phyloP scores from a whole-genome alignment of 2,113 vertebrate species.

The Rallus limicola region DNA sequence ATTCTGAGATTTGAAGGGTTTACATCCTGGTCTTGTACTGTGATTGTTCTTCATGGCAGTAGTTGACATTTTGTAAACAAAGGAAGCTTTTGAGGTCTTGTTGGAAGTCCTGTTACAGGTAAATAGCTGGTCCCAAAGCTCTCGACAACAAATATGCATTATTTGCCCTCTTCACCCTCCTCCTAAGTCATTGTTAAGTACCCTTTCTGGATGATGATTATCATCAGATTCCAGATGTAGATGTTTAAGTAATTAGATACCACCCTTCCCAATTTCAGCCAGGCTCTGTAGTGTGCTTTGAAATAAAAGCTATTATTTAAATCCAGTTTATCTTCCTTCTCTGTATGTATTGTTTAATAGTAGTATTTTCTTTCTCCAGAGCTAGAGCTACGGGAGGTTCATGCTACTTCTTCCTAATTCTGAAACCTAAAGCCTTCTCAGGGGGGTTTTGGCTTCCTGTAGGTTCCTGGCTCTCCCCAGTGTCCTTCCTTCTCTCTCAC shows the following conservation, averaged over 20 bases:
- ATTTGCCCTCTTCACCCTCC: background rate
- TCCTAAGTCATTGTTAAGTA: background rate
- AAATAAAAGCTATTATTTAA: slow-evolving; percentile 39
- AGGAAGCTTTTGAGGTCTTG: background rate
- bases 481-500: slow-evolving; percentile 33
- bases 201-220: background rate
- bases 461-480: background rate
- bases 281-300: slow-evolving; percentile 21
- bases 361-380: slow-evolving; percentile 13
- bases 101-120: background rate
- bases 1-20: background rate
- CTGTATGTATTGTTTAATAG: background rate
- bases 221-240: slow-evolving; percentile 32
- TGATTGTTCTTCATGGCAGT: background rate
- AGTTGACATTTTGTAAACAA: background rate
- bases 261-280: background rate
- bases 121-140: slow-evolving; percentile 6
- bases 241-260: slow-evolving; percentile 8
- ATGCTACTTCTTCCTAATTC: slow-evolving; percentile 10
- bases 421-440: slow-evolving; percentile 36
- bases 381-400: background rate
- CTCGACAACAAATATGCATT: background rate
- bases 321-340: slow-evolving; percentile 30
- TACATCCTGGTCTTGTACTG: background rate
- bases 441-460: slow-evolving; percentile 20